Conservation (phyloP, 2,797 vertebrate species). For the Gallinago stenura region DNA sequence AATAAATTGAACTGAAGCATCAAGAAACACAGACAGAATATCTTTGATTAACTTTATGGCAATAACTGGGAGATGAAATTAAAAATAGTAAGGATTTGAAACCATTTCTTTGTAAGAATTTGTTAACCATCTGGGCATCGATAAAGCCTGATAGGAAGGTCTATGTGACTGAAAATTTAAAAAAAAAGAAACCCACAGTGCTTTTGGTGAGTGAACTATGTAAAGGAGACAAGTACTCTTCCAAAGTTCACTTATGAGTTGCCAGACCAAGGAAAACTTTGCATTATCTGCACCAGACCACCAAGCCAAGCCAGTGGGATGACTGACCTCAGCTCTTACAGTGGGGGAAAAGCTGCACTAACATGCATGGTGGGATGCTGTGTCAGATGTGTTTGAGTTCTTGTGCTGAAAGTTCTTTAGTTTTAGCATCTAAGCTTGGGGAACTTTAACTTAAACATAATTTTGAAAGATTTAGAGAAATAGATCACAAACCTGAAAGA, state of each 20-base stretch:
- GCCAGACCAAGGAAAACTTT: neutral
- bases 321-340: neutral
- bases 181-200: neutral
- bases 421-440: neutral
- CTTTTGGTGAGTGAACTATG: neutral
- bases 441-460: neutral
- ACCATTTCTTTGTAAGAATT: neutral
- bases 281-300: neutral
- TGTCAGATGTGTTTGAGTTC: accelerated
- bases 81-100: neutral
- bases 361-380: neutral
- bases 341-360: accelerated
- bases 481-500: neutral
- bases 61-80: neutral
- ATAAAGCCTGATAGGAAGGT: neutral
- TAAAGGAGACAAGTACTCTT: neutral
- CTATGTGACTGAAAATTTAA: neutral
- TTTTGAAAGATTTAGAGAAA: neutral
- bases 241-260: neutral
- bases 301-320: neutral
- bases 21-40: neutral
- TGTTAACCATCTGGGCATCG: neutral
- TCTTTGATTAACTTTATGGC: neutral
- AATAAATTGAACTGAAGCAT: constrained; percentile 1
- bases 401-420: neutral